Evolutionary conservation across 2,113 vertebrate species (phyloP), one percentile per base, ranked within the genome.

Genomic region (Pampusana beccarii): DNA sequence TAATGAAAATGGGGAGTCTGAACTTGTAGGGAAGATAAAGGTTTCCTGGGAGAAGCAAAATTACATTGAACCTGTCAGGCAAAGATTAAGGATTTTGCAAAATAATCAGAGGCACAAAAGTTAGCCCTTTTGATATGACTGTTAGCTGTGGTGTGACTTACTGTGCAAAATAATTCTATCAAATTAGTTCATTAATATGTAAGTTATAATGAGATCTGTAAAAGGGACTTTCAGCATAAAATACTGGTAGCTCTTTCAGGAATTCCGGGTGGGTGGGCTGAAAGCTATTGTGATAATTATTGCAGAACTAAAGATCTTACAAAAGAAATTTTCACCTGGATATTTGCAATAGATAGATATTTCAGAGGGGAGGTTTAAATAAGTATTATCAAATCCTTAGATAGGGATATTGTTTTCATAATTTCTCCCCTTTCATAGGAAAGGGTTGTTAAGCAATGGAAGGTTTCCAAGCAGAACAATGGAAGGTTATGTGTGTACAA

Each of bases 391-490:
- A 89, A 91, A 69, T 85, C 58, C 54, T 93, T 50, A 77, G 80
- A 75, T 72, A 84, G n/a, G n/a, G 70, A 79, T 92, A 94, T 56
- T 95, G 80, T 92, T 95, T 92, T 95, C 62, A 74, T 70, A 2
- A 83, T 84, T 90, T 96, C 34, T 65, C 36, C 48, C 70, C 69
- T 92, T 94, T 84, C 80, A 73, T 31, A 72, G 71, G 85, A 93
- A 80, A 80, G 65, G 18, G 12, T 66, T 93, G 53, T 94, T 93
- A 88, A 90, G 85, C 79, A 91, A 34, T 86, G 75, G 88, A 94
- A 90, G 67, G 38, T 82, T 94, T 97, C 96, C 95, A 96, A 92
- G 90, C 58, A 93, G 95, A 95, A 96, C 93, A 95, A 96, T 94
- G 77, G 86, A 72, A 92, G 48, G 23, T 64, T 3, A 44, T 36